Evolutionary conservation across 1,140 invertebrate species (phyloP).

Genomic region (Hycleus cichorii): DNA sequence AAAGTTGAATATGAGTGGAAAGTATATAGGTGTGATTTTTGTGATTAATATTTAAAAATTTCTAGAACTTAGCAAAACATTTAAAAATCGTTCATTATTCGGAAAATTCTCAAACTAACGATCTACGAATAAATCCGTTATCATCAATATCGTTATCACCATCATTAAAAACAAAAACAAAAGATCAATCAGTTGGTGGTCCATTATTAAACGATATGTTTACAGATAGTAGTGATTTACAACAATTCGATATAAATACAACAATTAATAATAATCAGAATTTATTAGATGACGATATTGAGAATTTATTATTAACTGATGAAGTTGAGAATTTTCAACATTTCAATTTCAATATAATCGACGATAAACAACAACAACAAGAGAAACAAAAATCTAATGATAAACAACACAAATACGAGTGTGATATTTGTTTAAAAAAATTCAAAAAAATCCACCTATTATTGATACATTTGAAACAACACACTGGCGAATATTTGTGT

Average conservation of each 20-base stretch:
- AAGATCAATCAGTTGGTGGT: slow-evolving; percentile 24
- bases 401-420: slow-evolving; percentile 35
- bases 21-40: too few relatives aligned
- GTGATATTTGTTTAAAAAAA: slow-evolving; percentile 49
- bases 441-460: slow-evolving; percentile 44
- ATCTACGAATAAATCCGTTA: neutral
- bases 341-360: slow-evolving; percentile 31
- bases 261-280: slow-evolving; percentile 24
- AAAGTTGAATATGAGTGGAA: too few relatives aligned
- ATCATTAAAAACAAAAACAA: slow-evolving; percentile 3
- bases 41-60: neutral
- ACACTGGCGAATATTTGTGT: slow-evolving; percentile 48
- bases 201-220: slow-evolving; percentile 29
- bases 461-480: slow-evolving; percentile 46
- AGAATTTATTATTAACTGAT: slow-evolving; percentile 19
- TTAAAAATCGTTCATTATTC: slow-evolving; percentile 16
- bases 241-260: neutral
- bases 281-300: slow-evolving; percentile 27
- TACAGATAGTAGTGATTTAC: slow-evolving; percentile 22
- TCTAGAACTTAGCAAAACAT: slow-evolving; percentile 23
- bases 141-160: neutral
- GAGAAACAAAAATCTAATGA: slow-evolving; percentile 4
- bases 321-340: slow-evolving; percentile 27
- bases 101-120: neutral
- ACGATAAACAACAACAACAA: too few relatives aligned